Conservation (phyloP, 2,888 invertebrate species). For the Thelaira solivaga region DNA sequence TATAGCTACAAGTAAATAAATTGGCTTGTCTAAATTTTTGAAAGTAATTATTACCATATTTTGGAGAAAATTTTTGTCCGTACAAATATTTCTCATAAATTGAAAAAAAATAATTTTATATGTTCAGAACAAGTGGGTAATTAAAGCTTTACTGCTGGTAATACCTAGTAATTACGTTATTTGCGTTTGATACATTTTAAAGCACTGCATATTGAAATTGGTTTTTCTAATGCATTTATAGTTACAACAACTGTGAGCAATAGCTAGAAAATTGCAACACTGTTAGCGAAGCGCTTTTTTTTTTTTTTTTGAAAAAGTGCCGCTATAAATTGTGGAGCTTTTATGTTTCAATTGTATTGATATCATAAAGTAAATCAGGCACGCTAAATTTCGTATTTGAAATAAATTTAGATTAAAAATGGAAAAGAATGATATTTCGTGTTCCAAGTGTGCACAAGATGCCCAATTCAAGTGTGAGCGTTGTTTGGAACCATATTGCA, state of each 20-base stretch:
- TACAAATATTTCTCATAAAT: no score
- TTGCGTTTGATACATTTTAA: no score
- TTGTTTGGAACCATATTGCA: conserved; percentile 61
- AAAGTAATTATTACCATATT: no score
- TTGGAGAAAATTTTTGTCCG: no score
- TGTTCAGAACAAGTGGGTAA: no score
- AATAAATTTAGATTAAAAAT: conserved; percentile 5
- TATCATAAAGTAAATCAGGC: not conserved
- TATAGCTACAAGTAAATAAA: no score
- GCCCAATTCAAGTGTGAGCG: conserved; percentile 60
- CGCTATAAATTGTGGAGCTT: conserved; percentile 40
- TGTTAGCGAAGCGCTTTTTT: not conserved
- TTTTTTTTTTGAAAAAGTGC: not conserved
- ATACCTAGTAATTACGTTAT: no score
- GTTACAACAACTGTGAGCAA: not conserved
- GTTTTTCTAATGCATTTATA: no score
- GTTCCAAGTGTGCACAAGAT: conserved; percentile 49
- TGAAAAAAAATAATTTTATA: no score
- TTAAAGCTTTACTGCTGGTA: no score
- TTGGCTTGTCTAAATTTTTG: no score
- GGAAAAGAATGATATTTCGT: conserved; percentile 34
- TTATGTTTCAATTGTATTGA: not conserved
- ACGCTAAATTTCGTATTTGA: not conserved
- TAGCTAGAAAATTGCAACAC: not conserved
- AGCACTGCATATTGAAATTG: no score